Base-by-base conservation (phyloP, 2,888 invertebrate species). In the Drosophila demipolita region DNA sequence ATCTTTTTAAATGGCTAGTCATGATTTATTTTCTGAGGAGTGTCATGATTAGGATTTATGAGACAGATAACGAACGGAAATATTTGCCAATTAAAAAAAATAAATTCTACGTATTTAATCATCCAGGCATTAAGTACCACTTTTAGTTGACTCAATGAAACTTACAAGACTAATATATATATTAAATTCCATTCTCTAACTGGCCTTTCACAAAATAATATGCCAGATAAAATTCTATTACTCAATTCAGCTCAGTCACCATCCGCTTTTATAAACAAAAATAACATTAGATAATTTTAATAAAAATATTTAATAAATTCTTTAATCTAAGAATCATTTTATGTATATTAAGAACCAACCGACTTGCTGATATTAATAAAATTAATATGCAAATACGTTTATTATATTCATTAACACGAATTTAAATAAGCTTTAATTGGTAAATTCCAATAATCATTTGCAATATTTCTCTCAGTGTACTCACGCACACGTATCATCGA, bases 171-270 rank as follows among this genome's bases (percentile, higher is more conserved):
- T 23, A 23, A 7, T 49, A 42, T 58, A 63, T 59, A 35, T 32
- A 69, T 48, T 72, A 49, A 15, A 42, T 33, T 26, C 23, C 32
- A 54, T 69, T 69, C 62, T 15, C 15, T 9, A 38, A 29, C 5
- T 6, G 29, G 29, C 26, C 5, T 29, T 71, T 71, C 49, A 17
- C 17, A 36, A 32, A 58, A 65, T 45, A 42, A 29, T 36, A 42
- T 17, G 8, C 26, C 58, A 29, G 29, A 72, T 72, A 63, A 59
- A 36, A 8, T 4, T 17, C 29, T 64, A 59, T 59, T 60, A 45
- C 26, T 45, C 33, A 70, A 48, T 58, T 26, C 55, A 29, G 40
- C 17, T 53, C 2, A 49, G 26, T 4, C 5, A 5, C 26, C 5
- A 5, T 26, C 26, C 26, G 26, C 26, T 26, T 26, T 26, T 26